Base-by-base conservation (phyloP, 2,888 invertebrate species). In the Cosmia pyralina region DNA sequence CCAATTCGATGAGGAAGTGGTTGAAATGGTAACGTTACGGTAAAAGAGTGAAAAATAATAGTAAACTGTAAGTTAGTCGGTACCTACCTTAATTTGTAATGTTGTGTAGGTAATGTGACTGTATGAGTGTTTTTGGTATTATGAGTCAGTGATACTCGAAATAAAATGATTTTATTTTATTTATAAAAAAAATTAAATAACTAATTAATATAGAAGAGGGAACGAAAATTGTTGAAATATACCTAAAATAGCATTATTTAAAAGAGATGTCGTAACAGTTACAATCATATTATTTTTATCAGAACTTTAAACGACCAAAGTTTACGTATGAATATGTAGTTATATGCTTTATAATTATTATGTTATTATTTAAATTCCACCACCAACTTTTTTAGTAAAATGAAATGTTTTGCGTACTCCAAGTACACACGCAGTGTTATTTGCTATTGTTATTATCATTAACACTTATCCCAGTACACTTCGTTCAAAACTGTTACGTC, bases 361-460 rank as follows among this genome's bases (percentile, higher is more conserved):
- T 34, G 4, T 3, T 6, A 8, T 28, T 38, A 34, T 46, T 28
- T 22, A 52, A 46, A 59, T 71, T 8, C 44, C 38, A 65, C 19
- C 79, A 78, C 53, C 34, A 57, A 46, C 44, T 13, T 58, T n/a
- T 48, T 63, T 6, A n/a, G 41, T 59, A 19, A 41, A 63, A 48
- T 64, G 0, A 34, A 69, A 70, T 53, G 15, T 15, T 22, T 46
- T 34, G 19, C 17, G 28, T n/a, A 2, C 1, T 60, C 22, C 7
- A 59, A 52, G n/a, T 28, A 50, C 34, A 74, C 52, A 34, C 53
- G n/a, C 28, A n/a, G 38, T n/a, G 13, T 53, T 41, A 52, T 57
- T 64, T 65, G 41, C 58, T 46, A 60, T 78, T 64, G 22, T 63
- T 44, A 50, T 28, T 48, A 17, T n/a, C 11, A 63, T 28, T 28